Evolutionary conservation across 2,113 vertebrate genomes (phyloP).

Genomic region (Garra rufa): DNA sequence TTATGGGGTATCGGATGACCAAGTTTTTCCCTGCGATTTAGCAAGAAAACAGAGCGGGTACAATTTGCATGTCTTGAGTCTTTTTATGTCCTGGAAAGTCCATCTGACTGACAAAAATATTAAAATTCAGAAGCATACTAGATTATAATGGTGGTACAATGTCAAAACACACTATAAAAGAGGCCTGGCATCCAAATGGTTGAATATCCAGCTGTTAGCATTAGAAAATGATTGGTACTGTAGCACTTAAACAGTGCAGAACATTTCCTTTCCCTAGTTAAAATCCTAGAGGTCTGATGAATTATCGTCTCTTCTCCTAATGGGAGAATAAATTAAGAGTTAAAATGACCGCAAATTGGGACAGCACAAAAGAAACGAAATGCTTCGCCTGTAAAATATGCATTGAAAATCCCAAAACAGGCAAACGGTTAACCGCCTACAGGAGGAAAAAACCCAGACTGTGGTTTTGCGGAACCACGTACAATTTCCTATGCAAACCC

Average conservation of each 20-base stretch:
- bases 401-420: background rate
- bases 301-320: constrained; percentile 62
- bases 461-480: constrained; percentile 28
- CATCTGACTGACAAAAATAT: constrained; percentile 57
- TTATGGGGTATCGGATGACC: constrained; percentile 12
- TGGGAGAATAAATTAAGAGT: constrained; percentile 61
- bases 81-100: constrained; percentile 39
- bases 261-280: constrained; percentile 59
- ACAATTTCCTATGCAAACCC: constrained; percentile 6
- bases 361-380: constrained; percentile 43
- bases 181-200: constrained; percentile 46
- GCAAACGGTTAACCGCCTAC: constrained; percentile 26
- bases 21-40: constrained; percentile 45
- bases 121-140: constrained; percentile 60
- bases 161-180: constrained; percentile 54
- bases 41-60: constrained; percentile 33
- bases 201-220: constrained; percentile 66
- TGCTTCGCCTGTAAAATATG: constrained; percentile 38
- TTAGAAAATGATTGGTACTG: constrained; percentile 57
- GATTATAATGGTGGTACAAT: constrained; percentile 46
- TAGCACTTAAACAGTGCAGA: constrained; percentile 32
- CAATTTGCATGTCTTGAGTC: constrained; percentile 36
- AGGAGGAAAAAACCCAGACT: background rate
- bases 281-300: constrained; percentile 60
- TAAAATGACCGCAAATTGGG: constrained; percentile 46